These are phyloP conservation scores for Labroides dimidiatus DNA, from an alignment of 2,797 vertebrate genomes.

Conservation along the genomic window DNA sequence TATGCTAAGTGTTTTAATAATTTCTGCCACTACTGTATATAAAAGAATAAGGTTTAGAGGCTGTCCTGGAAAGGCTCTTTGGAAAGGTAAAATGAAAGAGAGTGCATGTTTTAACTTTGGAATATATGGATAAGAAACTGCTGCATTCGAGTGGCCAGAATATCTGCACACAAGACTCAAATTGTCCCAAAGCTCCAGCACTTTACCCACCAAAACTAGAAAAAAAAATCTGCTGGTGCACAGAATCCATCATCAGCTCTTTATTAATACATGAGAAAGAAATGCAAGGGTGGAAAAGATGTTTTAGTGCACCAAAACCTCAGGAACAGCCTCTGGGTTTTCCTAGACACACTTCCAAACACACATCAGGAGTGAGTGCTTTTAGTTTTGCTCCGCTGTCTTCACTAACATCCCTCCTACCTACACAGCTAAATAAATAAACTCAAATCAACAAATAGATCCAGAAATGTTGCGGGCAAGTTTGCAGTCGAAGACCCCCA, in stretches of 20 bases:
- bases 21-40: background rate
- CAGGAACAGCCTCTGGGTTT: constrained; percentile 7
- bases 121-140: background rate
- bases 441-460: constrained; percentile 15
- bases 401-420: background rate
- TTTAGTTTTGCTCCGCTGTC: background rate
- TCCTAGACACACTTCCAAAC: constrained; percentile 24
- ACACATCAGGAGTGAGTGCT: background rate
- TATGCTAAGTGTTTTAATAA: too few relatives aligned
- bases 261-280: constrained; percentile 60
- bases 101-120: constrained; percentile 2
- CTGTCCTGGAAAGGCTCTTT: background rate
- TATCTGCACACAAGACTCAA: constrained; percentile 7
- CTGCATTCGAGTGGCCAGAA: constrained; percentile 15
- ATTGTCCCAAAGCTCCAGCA: constrained; percentile 12
- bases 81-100: background rate
- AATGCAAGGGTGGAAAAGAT: constrained; percentile 24
- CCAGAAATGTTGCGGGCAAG: constrained; percentile 18
- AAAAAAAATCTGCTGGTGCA: constrained; percentile 27
- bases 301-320: constrained; percentile 21
- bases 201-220: constrained; percentile 31
- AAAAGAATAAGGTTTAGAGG: background rate
- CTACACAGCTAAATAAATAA: constrained; percentile 16
- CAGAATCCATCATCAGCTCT: constrained; percentile 37
- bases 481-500: constrained; percentile 1